A percentile compares a stretch with the other conserved stretches of the same genome.
These are phyloP conservation scores for Lepus timidus DNA, from an alignment of 2,113 vertebrate species.

Conservation along the genomic window DNA sequence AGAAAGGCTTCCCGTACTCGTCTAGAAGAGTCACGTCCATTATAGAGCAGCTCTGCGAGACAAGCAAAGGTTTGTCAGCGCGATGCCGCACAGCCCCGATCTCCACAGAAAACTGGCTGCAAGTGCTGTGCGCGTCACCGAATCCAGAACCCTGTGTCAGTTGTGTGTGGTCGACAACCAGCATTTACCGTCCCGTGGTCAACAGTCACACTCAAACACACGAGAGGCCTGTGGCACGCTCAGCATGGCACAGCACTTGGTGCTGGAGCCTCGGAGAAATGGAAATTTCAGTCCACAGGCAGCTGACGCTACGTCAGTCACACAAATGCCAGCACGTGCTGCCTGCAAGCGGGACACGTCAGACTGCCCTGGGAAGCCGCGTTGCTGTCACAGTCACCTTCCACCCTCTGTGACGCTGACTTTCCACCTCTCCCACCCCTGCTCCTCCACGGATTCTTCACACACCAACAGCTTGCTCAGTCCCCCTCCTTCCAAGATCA, in stretches of 20 bases:
- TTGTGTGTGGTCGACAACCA: neutral
- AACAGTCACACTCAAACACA: neutral
- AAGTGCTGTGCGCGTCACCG: neutral
- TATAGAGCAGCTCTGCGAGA: constrained; percentile 86
- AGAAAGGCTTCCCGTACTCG: constrained; percentile 86
- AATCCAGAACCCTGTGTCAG: neutral
- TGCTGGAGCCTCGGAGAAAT: neutral
- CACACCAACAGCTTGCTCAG: neutral
- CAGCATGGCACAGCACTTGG: neutral
- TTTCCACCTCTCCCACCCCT: neutral
- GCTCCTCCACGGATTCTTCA: neutral
- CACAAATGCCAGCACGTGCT: neutral
- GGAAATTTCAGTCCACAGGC: neutral
- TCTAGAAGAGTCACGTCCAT: constrained; percentile 89
- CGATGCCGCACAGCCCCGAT: neutral
- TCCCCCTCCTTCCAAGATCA: neutral
- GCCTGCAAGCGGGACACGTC: accelerated
- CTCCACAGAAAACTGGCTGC: neutral
- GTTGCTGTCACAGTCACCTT: neutral
- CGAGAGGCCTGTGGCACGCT: accelerated
- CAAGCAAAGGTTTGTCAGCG: neutral
- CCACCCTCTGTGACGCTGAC: neutral
- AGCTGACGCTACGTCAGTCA: neutral
- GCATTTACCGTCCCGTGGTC: too few species aligned
- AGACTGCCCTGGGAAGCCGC: neutral